Evolutionary conservation across 1,140 invertebrate species (phyloP), one percentile per base, ranked within the genome.

Genomic region (Anadara kagoshimensis): DNA sequence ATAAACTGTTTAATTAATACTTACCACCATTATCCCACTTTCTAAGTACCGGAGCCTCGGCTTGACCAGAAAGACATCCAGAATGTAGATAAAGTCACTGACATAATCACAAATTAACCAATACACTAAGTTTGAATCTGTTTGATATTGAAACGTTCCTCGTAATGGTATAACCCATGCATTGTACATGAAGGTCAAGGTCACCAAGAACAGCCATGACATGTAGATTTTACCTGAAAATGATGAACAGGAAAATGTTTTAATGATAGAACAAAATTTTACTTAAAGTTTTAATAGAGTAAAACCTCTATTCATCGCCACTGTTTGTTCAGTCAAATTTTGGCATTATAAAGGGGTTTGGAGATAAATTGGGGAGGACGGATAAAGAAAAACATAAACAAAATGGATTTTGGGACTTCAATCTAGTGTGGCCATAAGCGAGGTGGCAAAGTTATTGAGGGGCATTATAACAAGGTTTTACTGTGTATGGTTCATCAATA

Each of bases 31-130:
- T 5, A 89, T 58, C 49, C 89, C 89, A 67, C 86, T 80, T 53
- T 88, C 86, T 49, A 91, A 86, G 76, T 89, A 92, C 8, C 84
- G 82, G 1, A 91, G 77, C 75, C 90, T 78, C 18, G 94, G 93
- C 86, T 97, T 96, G 56, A 98, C 93, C 14, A 96, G 83, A 7
- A 94, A 76, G 47, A 97, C 92, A 85, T 98, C 97, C 0, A 96
- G 73, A 0, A 98, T 70, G 86, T 98, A 98, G 51, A 98, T 90
- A 20, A 94, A 79, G 87, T 98, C 97, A 65, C 93, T 93, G 66
- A 93, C 86, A 85, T 94, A 96, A 86, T 98, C 97, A 5, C 92
- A 90, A 5, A 91, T 85, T 81, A 97, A 90, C 95, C 96, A 98
- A 18, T 84, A 84, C 16, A 65, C 65, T 7, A 81, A 43, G 75